A percentile compares a stretch with the other conserved stretches of the same genome.
These are phyloP conservation scores for Centropus bengalensis DNA, from an alignment of 2,113 vertebrate species.

Conservation along the genomic window DNA sequence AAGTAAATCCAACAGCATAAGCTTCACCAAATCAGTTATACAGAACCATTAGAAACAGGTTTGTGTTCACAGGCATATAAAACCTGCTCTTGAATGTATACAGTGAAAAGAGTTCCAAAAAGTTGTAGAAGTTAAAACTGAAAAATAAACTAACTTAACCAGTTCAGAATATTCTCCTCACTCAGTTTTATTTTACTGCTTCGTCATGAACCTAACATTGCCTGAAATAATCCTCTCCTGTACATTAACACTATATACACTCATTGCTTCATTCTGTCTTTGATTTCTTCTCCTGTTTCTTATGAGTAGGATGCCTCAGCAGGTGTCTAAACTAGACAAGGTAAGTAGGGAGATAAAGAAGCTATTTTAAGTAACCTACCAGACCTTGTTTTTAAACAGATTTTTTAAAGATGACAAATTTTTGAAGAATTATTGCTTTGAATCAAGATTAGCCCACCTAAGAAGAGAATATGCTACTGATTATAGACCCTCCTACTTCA, in stretches of 20 bases:
- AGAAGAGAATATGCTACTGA: background rate
- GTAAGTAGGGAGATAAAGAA: background rate
- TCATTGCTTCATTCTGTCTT: background rate
- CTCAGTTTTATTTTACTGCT: background rate
- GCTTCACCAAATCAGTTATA: background rate
- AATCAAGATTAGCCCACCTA: background rate
- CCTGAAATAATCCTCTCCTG: background rate
- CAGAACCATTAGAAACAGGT: background rate
- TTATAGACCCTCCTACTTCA: background rate
- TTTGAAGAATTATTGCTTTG: background rate
- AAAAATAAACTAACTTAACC: background rate
- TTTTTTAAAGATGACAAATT: background rate
- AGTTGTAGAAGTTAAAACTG: background rate
- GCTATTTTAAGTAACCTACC: background rate
- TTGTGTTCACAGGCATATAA: background rate
- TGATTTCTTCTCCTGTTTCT: background rate
- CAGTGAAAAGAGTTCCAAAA: background rate
- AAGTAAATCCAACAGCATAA: background rate
- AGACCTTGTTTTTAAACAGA: background rate
- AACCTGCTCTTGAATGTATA: background rate
- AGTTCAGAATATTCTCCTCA: background rate
- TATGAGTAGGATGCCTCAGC: background rate
- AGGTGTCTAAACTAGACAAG: background rate
- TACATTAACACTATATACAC: background rate
- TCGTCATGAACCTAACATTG: background rate